A percentile compares a stretch with the other conserved stretches of the same genome.
Evolutionary conservation across 2,797 vertebrate species (phyloP).

Genomic region (Notoglanidium macrostoma): DNA sequence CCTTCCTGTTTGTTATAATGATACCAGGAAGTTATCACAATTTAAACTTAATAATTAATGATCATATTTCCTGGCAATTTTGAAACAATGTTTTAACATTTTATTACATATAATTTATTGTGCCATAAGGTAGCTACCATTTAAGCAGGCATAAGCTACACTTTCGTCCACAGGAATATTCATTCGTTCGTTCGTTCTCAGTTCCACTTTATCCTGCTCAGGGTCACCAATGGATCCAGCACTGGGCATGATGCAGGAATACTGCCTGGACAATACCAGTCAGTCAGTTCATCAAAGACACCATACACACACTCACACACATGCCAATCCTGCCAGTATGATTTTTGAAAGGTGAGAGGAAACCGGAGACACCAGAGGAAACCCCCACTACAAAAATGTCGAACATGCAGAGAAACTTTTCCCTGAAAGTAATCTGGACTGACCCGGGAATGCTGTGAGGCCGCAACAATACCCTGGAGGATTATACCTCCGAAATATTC

Average conservation of each 20-base stretch:
- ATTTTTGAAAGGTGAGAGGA: background rate
- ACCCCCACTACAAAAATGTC: background rate
- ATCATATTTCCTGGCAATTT: background rate
- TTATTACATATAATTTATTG: background rate
- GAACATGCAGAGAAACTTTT: background rate
- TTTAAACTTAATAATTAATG: background rate
- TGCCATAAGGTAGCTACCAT: no score
- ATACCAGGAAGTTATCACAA: background rate
- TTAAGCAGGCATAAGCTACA: background rate
- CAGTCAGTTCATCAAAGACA: background rate
- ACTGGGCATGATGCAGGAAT: background rate
- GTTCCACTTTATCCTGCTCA: background rate
- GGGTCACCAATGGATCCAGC: background rate
- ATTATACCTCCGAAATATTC: background rate
- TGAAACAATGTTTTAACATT: background rate
- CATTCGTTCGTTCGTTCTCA: background rate
- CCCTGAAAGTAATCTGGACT: background rate
- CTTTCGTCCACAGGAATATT: background rate
- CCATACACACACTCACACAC: background rate
- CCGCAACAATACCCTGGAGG: background rate
- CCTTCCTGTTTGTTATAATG: background rate
- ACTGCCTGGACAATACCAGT: background rate
- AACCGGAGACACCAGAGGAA: background rate
- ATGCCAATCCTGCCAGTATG: background rate
- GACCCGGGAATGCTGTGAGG: background rate